Base-by-base conservation (phyloP, 1,140 invertebrate species). In the Acromyrmex charruanus region DNA sequence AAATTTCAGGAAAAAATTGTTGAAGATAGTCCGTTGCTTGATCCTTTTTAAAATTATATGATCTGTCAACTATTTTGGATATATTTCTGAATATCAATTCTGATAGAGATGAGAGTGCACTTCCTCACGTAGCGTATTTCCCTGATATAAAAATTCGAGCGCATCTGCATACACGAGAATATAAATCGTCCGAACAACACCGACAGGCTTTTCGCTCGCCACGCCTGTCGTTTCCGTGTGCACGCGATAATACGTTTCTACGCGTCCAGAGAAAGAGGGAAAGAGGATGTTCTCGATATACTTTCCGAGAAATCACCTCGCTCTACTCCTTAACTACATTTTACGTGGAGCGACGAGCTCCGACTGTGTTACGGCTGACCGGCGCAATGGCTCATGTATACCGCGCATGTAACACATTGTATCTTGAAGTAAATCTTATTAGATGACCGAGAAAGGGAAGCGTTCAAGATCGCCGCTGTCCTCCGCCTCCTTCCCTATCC, bases 111-210 rank as follows among this genome's bases (percentile, higher is more conserved):
- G 5, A 14, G 9, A 65, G 28, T 28, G 0, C n/a, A 69, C n/a
- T 25, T 71, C 68, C 7, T 21, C 63, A 14, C 2, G 35, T 35
- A 55, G 21, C 51, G 18, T 16, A 39, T 14, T 61, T 75, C 25
- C 49, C 51, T 68, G 55, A 31, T 28, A 75, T 85, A 89, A 87
- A 90, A 74, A 74, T 75, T 61, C 69, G 16, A 28, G 55, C 39
- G 69, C 80, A 61, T 91, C 92, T 92, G 88, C 89, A 89, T 91
- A 90, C n/a, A 39, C 39, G 39, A 89, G 80, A n/a, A 84, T 35
- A 63, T 84, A 84, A 75, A 84, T 84, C 25, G 58, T 21, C n/a
- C 28, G 25, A 16, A 5, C 85, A 87, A 72, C 69, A 82, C 71
- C 72, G 85, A 79, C 66, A 58, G 79, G 63, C 85, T 81, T 69